Evolutionary conservation across 1,140 invertebrate genomes (phyloP), one percentile per base, ranked within the genome.

Genomic region (Psix sp.): DNA sequence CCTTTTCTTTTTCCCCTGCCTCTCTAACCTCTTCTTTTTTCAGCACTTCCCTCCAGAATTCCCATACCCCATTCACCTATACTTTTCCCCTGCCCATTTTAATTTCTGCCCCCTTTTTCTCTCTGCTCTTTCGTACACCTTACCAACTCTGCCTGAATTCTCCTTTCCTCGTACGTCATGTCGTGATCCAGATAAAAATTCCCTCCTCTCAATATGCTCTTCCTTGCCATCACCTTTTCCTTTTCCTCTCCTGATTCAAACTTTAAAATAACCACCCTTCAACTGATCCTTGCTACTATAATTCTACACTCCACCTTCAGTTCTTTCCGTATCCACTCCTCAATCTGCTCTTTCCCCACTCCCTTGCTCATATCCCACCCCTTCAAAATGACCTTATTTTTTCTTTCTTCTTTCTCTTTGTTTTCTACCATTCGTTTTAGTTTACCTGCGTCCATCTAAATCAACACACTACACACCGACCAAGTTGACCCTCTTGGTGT

Each of bases 171-270:
- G 9, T 14, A 43, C 7, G 40, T 43, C 13, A 43, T 24, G 9
- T 43, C 40, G 11, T 43, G 40, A 14, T 43, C 40, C 15, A 45
- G n/a, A n/a, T 10, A 45, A 2, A 31, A 9, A 6, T 43, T 10
- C n/a, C 14, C 42, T 13, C 42, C 42, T 21, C 14, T 45, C 9
- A 45, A n/a, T 1, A 2, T 45, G n/a, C 11, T 31, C 31, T 26
- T 45, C 3, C 13, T 29, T 0, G 14, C 24, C 42, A 45, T 45
- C 15, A 45, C 24, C 14, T 21, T 45, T 18, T 45, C 42, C n/a
- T 45, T 45, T 13, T 45, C 15, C 5, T 45, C 21, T 14, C 15
- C 21, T 3, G 40, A 43, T 2, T 18, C n/a, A 9, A 24, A 43
- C 21, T 15, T 24, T 15, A 26, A 26, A 9, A 43, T 26, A 3